Conservation (phyloP, 2,797 vertebrate species). For the Manis crassicaudata region DNA sequence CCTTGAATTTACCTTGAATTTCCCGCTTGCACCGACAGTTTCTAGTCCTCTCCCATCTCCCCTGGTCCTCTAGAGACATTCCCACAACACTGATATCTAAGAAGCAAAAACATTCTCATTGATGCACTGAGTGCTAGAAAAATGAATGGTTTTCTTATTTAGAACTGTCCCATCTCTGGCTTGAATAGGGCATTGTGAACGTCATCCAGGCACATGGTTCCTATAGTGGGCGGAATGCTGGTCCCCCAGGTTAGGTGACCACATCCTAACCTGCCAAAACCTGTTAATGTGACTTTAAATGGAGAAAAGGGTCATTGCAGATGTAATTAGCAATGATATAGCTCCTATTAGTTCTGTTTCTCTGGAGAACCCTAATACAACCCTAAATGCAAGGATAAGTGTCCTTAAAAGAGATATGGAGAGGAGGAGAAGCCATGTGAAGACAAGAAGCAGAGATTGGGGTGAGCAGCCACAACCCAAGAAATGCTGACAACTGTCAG, state of each 20-base stretch:
- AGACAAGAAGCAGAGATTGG: not conserved
- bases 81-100: not conserved
- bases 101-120: not conserved
- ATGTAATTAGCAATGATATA: not conserved
- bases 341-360: not conserved
- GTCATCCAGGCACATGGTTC: not conserved
- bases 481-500: not conserved
- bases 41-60: not conserved
- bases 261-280: not conserved
- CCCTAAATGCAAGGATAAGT: not conserved
- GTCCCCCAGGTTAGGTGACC: not conserved
- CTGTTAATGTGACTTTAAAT: not conserved
- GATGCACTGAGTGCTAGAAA: not conserved
- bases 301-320: not conserved
- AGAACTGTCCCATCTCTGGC: not conserved
- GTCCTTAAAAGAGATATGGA: not conserved
- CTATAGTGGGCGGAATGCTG: no score
- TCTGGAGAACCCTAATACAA: not conserved
- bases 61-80: not conserved
- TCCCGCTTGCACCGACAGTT: not conserved
- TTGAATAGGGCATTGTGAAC: not conserved
- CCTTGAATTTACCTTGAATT: not conserved
- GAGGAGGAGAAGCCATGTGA: not conserved
- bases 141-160: not conserved
- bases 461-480: not conserved